These are phyloP conservation scores for Hyperoodon ampullatus DNA, from an alignment of 2,113 vertebrate species.

Conservation along the genomic window DNA sequence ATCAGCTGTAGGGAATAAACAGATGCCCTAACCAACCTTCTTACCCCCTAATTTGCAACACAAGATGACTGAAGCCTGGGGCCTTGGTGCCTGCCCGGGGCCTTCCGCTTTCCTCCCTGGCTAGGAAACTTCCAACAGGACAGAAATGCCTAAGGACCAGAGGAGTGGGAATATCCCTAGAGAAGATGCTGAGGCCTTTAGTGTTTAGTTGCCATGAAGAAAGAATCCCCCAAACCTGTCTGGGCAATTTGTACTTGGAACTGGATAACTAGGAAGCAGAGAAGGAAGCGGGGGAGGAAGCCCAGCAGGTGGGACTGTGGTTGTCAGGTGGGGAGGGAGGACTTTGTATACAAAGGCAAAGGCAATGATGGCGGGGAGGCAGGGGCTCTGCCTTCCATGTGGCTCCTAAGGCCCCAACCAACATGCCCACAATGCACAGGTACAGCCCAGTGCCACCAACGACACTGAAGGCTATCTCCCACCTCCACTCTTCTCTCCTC, in stretches of 20 bases:
- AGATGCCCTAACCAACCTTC: background rate
- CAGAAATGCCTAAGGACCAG: background rate
- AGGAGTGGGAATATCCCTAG: background rate
- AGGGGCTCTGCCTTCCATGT: background rate
- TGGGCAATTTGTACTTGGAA: constrained; percentile 30
- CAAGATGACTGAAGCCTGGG: background rate
- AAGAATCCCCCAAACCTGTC: background rate
- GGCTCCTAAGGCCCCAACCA: background rate
- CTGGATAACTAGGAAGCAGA: constrained; percentile 11
- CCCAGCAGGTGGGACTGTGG: background rate
- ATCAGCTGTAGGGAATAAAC: background rate
- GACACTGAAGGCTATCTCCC: background rate
- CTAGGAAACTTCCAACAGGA: background rate
- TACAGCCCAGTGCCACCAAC: background rate
- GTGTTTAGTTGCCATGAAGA: constrained; percentile 2
- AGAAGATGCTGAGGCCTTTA: background rate
- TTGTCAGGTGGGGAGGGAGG: background rate
- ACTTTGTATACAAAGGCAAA: background rate
- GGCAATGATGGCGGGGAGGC: background rate
- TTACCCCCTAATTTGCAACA: too few relatives aligned
- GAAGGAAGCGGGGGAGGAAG: background rate
- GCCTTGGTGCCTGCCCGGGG: background rate
- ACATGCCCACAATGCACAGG: too few relatives aligned
- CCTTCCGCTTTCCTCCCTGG: background rate
- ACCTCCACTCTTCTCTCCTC: background rate